Base-by-base conservation (phyloP, 2,113 vertebrate genomes). In the Eurypyga helias region DNA sequence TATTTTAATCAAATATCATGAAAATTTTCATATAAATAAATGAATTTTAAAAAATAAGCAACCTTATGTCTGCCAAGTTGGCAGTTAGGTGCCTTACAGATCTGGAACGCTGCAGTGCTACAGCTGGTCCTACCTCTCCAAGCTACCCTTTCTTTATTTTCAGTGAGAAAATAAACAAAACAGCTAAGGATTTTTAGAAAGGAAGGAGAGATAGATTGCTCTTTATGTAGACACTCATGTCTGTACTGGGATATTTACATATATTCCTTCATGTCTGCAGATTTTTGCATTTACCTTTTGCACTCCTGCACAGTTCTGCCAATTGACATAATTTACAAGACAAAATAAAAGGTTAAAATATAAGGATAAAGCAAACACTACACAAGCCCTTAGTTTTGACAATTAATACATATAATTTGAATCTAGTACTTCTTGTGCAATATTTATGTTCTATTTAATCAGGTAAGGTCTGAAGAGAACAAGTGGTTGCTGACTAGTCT, bases 241-340 rank as follows among this genome's bases (percentile, higher is more conserved):
- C 14, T 60, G 26, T 72, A 26, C 9, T 51, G 41, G 38, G 73
- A 45, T 81, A 80, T 83, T 91, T 80, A 33, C 21, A 62, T 46
- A 78, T 45, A 46, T n/a, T 15, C 13, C 14, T 69, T 48, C 36
- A n/a, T 0, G 1, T 81, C 41, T 73, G 13, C 16, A 64, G 33
- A 60, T 51, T 87, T 96, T 81, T 36, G 46, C 25, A 33, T 91
- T 89, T 83, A 52, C 38, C 45, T 86, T 83, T 67, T 43, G 21
- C 62, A 54, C 92, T 91, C n/a, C 36, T 55, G 14, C 29, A 55
- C 43, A 89, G 29, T 13, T 87, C n/a, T 77, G 38, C 43, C 67
- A 93, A 46, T 31, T 58, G n/a, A 18, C 17, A n/a, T 28, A 20
- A 69, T 79, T 62, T 82, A 71, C 18, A n/a, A 89, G 24, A 57